Conservation (phyloP, 2,888 invertebrate genomes). For the Polymixis lichenea region DNA sequence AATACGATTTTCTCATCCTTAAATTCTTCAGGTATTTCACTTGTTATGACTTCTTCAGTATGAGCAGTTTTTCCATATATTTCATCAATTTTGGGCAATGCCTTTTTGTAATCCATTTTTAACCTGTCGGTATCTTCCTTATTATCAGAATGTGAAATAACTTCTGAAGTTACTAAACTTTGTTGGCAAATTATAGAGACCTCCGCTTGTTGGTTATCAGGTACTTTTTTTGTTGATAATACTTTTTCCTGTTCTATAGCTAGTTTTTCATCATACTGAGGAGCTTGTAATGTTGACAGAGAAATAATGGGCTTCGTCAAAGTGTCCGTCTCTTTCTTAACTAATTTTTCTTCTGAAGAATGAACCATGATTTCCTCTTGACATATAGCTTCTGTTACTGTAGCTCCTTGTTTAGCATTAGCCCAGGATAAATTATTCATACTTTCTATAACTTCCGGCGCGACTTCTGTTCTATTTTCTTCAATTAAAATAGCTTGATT, state of each 20-base stretch:
- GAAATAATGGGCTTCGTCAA: conserved; percentile 84
- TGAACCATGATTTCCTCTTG: conserved; percentile 90
- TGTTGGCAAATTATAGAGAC: conserved; percentile 84
- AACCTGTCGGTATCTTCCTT: conserved; percentile 80
- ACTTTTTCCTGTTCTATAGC: conserved; percentile 91
- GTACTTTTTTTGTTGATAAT: conserved; percentile 78
- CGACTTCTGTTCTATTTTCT: conserved; percentile 87
- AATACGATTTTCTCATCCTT: conserved; percentile 70
- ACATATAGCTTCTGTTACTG: conserved; percentile 90
- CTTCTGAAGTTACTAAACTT: conserved; percentile 90
- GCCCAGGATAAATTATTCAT: conserved; percentile 71
- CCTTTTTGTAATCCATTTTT: conserved; percentile 80
- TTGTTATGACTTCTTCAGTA: conserved; percentile 81
- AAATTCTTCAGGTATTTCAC: conserved; percentile 78
- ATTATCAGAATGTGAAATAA: conserved; percentile 89
- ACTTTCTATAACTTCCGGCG: conserved; percentile 79
- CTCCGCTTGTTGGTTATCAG: conserved; percentile 84
- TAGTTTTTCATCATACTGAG: conserved; percentile 90
- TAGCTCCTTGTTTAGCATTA: conserved; percentile 81
- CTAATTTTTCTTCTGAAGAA: conserved; percentile 83
- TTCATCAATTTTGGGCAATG: conserved; percentile 80
- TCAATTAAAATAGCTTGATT: conserved; percentile 88
- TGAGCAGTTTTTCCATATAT: conserved; percentile 85
- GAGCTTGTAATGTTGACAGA: conserved; percentile 88
- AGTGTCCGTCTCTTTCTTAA: conserved; percentile 68